Base-by-base conservation (phyloP, 2,113 vertebrate species). In the Atractosteus spatula region DNA sequence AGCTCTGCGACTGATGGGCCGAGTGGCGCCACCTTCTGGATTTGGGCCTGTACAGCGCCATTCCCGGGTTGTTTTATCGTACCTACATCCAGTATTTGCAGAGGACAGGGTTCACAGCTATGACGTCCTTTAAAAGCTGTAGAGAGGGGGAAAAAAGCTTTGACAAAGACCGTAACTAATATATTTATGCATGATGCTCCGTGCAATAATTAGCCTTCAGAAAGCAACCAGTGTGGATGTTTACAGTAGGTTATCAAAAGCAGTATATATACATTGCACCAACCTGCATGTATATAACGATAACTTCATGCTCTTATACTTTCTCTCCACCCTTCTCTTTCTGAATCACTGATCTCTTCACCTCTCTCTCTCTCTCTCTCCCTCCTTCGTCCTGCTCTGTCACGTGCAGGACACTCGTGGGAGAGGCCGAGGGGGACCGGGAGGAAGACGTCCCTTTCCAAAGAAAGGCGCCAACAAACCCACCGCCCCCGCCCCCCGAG, bases 391-490 rank as follows among this genome's bases (percentile, higher is more conserved):
- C 17, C 17, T 29, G 17, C 17, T 29, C 17, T 29, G 17, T 29
- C 17, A 29, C 17, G 17, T 29, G 29, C 29, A 29, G 29, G 29
- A 29, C 29, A 29, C 29, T 1, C 29, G 47, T 51, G 47, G 47
- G 47, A 51, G 47, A 51, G 47, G 47, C 47, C 5, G 65, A 66
- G 16, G 71, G 79, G 80, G 82, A 84, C 78, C 86, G 89, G 78
- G 86, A 84, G 77, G 80, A 80, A 17, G 80, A 79, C 76, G 56
- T 81, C 71, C 85, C 89, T 82, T 88, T 87, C 80, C 83, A 80
- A 78, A 79, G 3, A 74, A 64, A 79, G n/a, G 17, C 73, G 74
- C 77, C 80, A 10, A 73, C 71, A 62, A 85, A 86, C 55, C 74
- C 80, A 42, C 66, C 80, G 0, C 70, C 82, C 65, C 78, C 71